Base-by-base conservation (phyloP, 2,888 invertebrate species). In the Cosmorhoe ocellata region DNA sequence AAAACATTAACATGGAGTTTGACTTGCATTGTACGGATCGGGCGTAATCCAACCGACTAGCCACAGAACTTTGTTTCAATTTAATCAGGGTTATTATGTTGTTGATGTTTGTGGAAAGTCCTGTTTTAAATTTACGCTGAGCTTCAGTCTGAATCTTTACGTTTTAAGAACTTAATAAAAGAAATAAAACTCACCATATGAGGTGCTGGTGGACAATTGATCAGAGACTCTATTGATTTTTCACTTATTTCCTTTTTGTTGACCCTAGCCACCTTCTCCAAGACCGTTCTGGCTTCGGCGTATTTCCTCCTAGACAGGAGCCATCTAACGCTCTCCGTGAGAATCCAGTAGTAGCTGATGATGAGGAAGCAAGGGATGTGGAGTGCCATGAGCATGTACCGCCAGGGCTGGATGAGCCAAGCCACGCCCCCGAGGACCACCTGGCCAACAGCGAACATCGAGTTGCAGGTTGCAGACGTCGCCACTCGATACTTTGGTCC, bases 361-460 rank as follows among this genome's bases (percentile, higher is more conserved):
- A 95, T 88, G 0, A 95, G 71, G 46, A 95, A 80, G 24, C 93
- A 92, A 0, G 96, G 96, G 0, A 92, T 85, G 67, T 95, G 95
- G 14, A 95, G 79, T 0, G 93, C 83, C 59, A 94, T 86, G 41
- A 95, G 90, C 59, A 94, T 81, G 58, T 90, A 81, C 53, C 94
- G 91, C 96, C 96, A 96, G 45, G 94, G 91, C 54, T 91, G 91
- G 1, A 92, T 82, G 52, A 88, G 75, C 92, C 94, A 95, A 0
- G 96, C 95, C 0, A 93, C 81, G 14, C 91, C 69, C 0, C 94
- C 95, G 2, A 95, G 79, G 0, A 93, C 59, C 14, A 94, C 91
- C 80, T 95, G 95, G 0, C 96, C 96, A 6, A 93, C 64, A 0
- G 95, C 93, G 63, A 94, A 96, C 81, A 94, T 93, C 6, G 93